Percentiles rank a stretch among this genome's conserved stretches.
These are phyloP conservation scores for Micrastur ruficollis DNA, from an alignment of 2,797 vertebrate species.

Conservation along the genomic window DNA sequence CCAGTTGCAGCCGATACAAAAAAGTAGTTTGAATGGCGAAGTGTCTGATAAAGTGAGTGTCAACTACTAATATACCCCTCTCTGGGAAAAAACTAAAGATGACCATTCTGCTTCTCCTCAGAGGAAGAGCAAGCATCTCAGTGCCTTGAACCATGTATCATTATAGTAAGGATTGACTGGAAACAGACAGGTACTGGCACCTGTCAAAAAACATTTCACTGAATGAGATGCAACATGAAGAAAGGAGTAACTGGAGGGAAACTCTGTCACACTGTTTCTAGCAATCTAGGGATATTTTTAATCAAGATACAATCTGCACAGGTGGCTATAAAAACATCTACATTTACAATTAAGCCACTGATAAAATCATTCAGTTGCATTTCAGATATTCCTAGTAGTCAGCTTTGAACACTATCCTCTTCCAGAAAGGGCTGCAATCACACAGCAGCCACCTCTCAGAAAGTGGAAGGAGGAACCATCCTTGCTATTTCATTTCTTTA, in stretches of 20 bases:
- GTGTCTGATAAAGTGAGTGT: too few species aligned
- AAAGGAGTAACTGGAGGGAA: not conserved
- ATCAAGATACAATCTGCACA: not conserved
- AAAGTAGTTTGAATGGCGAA: not conserved
- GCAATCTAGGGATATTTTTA: not conserved
- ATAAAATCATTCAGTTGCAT: not conserved
- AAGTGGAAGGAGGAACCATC: not conserved
- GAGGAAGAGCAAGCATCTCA: too few species aligned
- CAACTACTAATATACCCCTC: fast-evolving
- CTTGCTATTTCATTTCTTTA: not conserved
- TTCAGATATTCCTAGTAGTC: not conserved
- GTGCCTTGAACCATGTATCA: not conserved
- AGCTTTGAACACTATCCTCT: not conserved
- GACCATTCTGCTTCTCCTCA: not conserved
- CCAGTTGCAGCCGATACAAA: not conserved
- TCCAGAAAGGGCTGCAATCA: not conserved
- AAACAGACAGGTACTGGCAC: not conserved
- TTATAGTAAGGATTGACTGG: fast-evolving
- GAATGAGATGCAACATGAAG: not conserved
- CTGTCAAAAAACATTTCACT: not conserved
- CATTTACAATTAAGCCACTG: not conserved
- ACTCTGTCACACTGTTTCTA: not conserved
- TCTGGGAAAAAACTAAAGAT: too few species aligned
- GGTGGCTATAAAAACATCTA: not conserved
- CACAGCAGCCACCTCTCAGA: not conserved